Evolutionary conservation across 2,113 vertebrate species (phyloP), one percentile per base, ranked within the genome.

Genomic region (Setophaga kirtlandii): DNA sequence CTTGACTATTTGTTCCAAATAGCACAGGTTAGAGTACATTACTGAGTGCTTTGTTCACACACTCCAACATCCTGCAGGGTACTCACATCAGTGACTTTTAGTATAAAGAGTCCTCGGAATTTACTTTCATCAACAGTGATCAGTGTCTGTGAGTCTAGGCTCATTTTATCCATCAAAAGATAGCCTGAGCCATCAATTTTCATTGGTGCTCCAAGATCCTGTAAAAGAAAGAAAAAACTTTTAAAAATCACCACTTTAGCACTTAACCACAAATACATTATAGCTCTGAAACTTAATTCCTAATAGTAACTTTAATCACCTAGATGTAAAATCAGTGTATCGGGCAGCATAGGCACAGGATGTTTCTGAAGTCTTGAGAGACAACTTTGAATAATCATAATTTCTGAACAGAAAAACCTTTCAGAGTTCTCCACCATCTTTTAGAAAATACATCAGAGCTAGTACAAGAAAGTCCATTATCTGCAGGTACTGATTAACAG

Each of bases 161-260:
- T 82, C 55, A 64, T 58, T 64, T 96, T 75, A 77, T 90, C 91
- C 37, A 97, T 88, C 44, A 97, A 56, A 46, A 98, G 37, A 7
- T 90, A 97, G 23, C 98, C 98, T 12, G 98, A 98, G 6, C 95
- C 93, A 17, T 97, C 90, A 52, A 98, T 92, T 96, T 77, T 97
- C 49, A 95, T 46, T 8, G 98, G 98, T 91, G 94, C 92, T 18
- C 98, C 98, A 97, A 98, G 97, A 76, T 94, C 95, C 98, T 99
- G 87, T 37, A 75, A 39, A 91, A 64, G 65, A 17, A n/a, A 58
- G 50, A 69, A 33, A 62, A 80, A 49, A 15, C 2, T 5, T 5
- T 5, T 5, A 5, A 4, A 56, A 76, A 68, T 9, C 47, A 65
- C 20, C 8, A 6, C 37, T 83, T 80, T 49, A 82, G 42, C 14